A percentile compares a stretch with the other conserved stretches of the same genome.
These are phyloP conservation scores for Myripristis murdjan DNA, from an alignment of 2,797 vertebrate species.

Conservation along the genomic window DNA sequence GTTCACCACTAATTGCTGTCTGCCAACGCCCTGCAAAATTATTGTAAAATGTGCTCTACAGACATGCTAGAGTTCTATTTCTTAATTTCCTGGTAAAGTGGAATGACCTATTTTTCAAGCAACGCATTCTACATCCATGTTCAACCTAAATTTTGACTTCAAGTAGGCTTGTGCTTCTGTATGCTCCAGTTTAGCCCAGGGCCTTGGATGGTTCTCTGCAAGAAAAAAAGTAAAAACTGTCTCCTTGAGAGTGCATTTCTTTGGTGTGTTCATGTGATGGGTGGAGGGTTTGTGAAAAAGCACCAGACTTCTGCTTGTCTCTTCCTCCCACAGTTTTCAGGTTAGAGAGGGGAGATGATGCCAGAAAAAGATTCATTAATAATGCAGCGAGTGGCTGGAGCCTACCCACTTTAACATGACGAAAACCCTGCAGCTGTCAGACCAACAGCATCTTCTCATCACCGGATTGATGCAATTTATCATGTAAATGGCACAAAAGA, in stretches of 20 bases:
- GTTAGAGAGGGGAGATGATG: constrained; percentile 67
- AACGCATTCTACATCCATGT: not conserved
- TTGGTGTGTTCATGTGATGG: constrained; percentile 28
- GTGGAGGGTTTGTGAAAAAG: constrained; percentile 42
- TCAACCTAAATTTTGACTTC: constrained; percentile 18
- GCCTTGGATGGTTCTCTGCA: constrained; percentile 6
- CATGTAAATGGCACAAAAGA: constrained; percentile 18
- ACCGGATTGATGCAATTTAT: constrained; percentile 36
- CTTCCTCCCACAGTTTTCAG: constrained; percentile 61
- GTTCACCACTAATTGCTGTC: not conserved
- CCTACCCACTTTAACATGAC: constrained; percentile 74
- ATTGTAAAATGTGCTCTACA: no score
- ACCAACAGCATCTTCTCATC: constrained; percentile 51
- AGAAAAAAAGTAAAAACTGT: constrained; percentile 1
- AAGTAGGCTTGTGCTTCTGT: constrained; percentile 47
- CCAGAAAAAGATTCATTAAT: constrained; percentile 85
- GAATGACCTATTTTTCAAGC: not conserved
- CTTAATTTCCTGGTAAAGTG: not conserved
- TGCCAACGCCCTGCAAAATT: not conserved
- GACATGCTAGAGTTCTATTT: not conserved
- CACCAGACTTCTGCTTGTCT: constrained; percentile 58
- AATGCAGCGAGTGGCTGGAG: constrained; percentile 81
- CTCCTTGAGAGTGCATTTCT: constrained; percentile 6
- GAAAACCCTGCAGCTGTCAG: constrained; percentile 56
- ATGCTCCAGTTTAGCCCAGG: constrained; percentile 13